Evolutionary conservation across 2,888 invertebrate genomes (phyloP).

Genomic region (Drosophila nr. fundita): DNA sequence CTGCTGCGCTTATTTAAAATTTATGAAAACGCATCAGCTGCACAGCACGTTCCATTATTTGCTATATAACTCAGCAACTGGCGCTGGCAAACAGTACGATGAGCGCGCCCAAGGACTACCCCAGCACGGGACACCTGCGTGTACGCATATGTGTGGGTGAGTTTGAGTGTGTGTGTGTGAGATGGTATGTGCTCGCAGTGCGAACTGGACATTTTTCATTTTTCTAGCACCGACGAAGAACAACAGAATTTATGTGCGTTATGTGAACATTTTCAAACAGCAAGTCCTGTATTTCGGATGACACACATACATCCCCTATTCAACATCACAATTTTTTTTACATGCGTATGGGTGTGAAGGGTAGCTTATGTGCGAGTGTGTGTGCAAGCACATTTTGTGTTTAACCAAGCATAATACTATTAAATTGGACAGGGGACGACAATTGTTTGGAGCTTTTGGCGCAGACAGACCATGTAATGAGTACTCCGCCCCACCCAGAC

Average conservation of each 20-base stretch:
- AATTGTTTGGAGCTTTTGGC: conserved; percentile 67
- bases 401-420: conserved; percentile 80
- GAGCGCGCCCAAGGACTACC: conserved; percentile 68
- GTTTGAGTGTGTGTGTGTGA: conserved; percentile 20
- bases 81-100: conserved; percentile 67
- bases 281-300: conserved; percentile 65
- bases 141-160: conserved; percentile 14
- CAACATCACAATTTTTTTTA: conserved; percentile 3
- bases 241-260: conserved; percentile 70
- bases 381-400: conserved; percentile 63
- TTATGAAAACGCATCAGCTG: conserved; percentile 81
- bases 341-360: neutral
- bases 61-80: conserved; percentile 78
- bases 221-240: conserved; percentile 56
- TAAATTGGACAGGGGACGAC: conserved; percentile 78
- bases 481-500: conserved; percentile 3
- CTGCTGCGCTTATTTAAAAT: conserved; percentile 77
- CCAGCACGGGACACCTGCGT: conserved; percentile 51
- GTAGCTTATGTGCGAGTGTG: conserved; percentile 25
- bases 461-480: conserved; percentile 55
- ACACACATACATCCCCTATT: conserved; percentile 17
- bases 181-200: conserved; percentile 23
- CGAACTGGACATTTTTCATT: conserved; percentile 77
- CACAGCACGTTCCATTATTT: conserved; percentile 81
- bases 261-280: conserved; percentile 75